Base-by-base conservation (phyloP, 2,888 invertebrate genomes). In the Tortrix viridana region DNA sequence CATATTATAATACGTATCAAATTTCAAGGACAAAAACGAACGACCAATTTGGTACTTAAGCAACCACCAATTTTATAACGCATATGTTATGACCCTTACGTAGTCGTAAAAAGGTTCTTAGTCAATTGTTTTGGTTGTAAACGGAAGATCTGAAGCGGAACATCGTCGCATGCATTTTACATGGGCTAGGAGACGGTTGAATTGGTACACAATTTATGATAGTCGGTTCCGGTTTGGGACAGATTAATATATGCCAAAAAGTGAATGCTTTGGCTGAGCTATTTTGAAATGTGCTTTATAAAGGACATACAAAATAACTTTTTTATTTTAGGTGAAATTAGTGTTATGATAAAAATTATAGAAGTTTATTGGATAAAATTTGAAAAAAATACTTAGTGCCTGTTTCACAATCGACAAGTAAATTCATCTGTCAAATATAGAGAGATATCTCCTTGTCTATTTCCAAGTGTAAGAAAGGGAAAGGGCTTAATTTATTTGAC, bases 111-210 rank as follows among this genome's bases (percentile, higher is more conserved):
- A 72, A 52, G 62, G 60, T 55, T 57, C 23, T 59, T 38, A 47
- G n/a, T 71, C 9, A 46, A 3, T 1, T 32, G 44, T 1, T 26
- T 37, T 4, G 16, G 46, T 38, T 58, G 47, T 22, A 59, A 46
- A 16, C 62, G 54, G 65, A 66, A 68, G 67, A 65, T 71, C 37
- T 72, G 67, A 73, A 74, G 75, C 73, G 71, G 79, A 77, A 79
- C 75, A 78, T 74, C 71, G 81, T 72, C 71, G 75, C 76, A 76
- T 82, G 79, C 79, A 80, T 83, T 83, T 81, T 80, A 74, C 80
- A 81, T 80, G 74, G 75, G 75, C 74, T 77, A 81, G 76, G 81
- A 78, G 76, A 81, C 73, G 78, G 77, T 76, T 74, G 78, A 77
- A 75, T 76, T 81, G 69, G 69, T 77, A 75, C 70, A 73, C 74